phyloP scores from a whole-genome alignment of 2,797 vertebrate species.

The Botia kubotai region DNA sequence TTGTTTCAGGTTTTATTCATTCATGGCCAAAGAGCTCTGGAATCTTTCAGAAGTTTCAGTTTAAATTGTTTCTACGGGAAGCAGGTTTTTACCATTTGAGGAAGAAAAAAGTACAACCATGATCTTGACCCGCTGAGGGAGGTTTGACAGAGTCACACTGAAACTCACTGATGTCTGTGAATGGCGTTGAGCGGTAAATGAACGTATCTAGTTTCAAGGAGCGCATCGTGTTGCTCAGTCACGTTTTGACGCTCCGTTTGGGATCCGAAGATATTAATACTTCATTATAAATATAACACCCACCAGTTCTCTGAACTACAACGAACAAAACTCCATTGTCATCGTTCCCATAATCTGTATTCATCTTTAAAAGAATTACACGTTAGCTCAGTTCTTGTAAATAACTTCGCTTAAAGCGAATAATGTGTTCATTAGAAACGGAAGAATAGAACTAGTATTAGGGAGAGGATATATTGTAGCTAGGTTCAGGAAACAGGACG shows the following conservation, averaged over 20 bases:
- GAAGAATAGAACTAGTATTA: background rate
- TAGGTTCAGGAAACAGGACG: background rate
- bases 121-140: background rate
- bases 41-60: background rate
- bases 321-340: background rate
- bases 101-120: background rate
- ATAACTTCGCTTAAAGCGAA: background rate
- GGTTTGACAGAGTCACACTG: background rate
- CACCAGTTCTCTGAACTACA: constrained; percentile 1
- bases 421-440: background rate
- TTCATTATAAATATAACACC: constrained; percentile 69
- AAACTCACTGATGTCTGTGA: background rate
- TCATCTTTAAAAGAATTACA: background rate
- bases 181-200: background rate
- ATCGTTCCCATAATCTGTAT: background rate
- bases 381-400: background rate
- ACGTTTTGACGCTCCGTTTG: constrained; percentile 29
- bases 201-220: constrained; percentile 21
- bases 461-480: background rate
- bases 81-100: background rate
- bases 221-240: constrained; percentile 30
- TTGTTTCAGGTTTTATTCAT: background rate
- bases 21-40: constrained; percentile 2
- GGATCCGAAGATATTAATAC: constrained; percentile 47
- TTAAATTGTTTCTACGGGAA: background rate